Evolutionary conservation across 2,113 vertebrate species (phyloP), one percentile per base, ranked within the genome.

Genomic region (Picathartes gymnocephalus): DNA sequence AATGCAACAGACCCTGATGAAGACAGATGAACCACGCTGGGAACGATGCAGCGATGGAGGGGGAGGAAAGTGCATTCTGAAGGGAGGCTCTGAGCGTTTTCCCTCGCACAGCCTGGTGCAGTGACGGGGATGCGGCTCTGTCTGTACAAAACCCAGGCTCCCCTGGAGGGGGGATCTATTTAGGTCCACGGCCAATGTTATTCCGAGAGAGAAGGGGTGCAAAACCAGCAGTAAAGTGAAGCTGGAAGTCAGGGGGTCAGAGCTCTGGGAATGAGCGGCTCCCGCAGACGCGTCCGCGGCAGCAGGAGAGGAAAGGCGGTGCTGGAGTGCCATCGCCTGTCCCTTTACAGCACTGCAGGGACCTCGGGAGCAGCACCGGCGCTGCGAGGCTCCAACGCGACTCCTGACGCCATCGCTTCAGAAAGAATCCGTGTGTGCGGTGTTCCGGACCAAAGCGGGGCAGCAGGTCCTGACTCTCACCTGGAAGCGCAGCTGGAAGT

Each of bases 311-410:
- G 16, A 72, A 82, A 61, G 45, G 42, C 64, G 85, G 35, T 94
- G 58, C 80, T 74, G 70, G 27, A 61, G 71, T 90, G 95, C 97
- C 97, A 96, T 58, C 95, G 25, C 24, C 90, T 91, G 97, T 33
- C 65, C 9, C 0, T 10, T 9, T 2, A 0, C 31, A 42, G 81
- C 70, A 86, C 28, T 78, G 83, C 91, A 66, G 40, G 15, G 9
- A 22, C 10, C 35, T 31, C 45, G 15, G 48, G 28, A 19, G 37
- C 12, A 8, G 48, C 8, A 4, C 7, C n/a, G 4, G 50, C 3
- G 5, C 28, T 5, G 58, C 35, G 0, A 17, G 39, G 8, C 2
- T 8, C 27, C 1, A 13, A 14, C 40, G 11, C 39, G 15, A 4
- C 18, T 23, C 44, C 27, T 31, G 15, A 10, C 5, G 8, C 17